Evolutionary conservation across 2,113 vertebrate genomes (phyloP), one percentile per base, ranked within the genome.

Genomic region (Oreochromis niloticus): DNA sequence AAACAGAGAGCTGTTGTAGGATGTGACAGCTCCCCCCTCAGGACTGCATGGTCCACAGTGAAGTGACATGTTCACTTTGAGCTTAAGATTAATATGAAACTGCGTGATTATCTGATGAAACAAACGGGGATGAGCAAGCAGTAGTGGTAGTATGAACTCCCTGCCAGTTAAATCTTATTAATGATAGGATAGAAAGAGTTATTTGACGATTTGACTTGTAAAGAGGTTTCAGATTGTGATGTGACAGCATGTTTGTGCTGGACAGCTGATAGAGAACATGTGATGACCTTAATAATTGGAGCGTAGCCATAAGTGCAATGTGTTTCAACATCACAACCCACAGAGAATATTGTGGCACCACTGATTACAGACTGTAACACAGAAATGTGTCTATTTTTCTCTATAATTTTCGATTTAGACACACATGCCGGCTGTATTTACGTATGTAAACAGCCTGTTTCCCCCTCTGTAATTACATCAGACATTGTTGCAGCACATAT

Each of bases 1-100:
- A 85, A 36, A 55, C 24, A 52, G 8, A 43, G 34, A n/a, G 36
- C 82, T 63, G 10, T 9, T 48, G 13, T 68, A 78, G 73, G 41
- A 89, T 82, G 63, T 68, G 82, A 88, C 80, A 82, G 82, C 68
- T 82, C 82, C 68, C 71, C 75, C 88, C 87, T 84, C 81, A 61
- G 87, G 81, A 55, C 85, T 55, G 27, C 73, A 41, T 39, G 22
- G 48, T 88, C 57, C 84, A 80, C 19, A 57, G 32, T 82, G 71
- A 16, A 55, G 84, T 27, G 46, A 81, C 41, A 85, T 86, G 80
- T 84, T 89, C 84, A 86, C 68, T 73, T 80, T 78, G 73, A 54
- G 57, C 82, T 17, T 46, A 56, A 48, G 34, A 73, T 63, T 4
- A 7, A 83, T 54, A 71, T 34, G 54, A 81, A 50, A 66, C 63